These are phyloP conservation scores for Cancer borealis DNA, from an alignment of 2,888 invertebrate genomes.

Conservation along the genomic window DNA sequence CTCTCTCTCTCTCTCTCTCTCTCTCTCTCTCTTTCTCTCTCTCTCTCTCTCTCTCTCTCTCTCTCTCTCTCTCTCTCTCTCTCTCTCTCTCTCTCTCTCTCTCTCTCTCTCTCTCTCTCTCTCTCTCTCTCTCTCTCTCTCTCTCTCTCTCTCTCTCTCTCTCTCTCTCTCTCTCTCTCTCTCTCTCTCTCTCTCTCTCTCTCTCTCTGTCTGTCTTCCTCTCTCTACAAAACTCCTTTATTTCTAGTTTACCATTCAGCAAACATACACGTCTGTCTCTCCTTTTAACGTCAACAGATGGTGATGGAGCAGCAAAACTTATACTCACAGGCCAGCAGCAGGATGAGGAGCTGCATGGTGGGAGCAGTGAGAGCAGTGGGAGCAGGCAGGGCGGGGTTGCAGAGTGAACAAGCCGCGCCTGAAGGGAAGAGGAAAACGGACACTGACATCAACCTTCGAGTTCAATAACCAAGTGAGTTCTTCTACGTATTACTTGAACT, in stretches of 20 bases:
- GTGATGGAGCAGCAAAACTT: neutral
- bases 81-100: too few species aligned
- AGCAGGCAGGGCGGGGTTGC: neutral
- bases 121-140: neutral
- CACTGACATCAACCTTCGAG: neutral
- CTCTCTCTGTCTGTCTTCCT: neutral
- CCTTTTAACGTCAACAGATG: neutral
- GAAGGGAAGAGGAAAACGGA: neutral
- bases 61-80: neutral
- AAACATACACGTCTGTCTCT: neutral
- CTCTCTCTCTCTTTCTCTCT: constrained; percentile 3
- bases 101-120: too few species aligned
- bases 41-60: constrained; percentile 14
- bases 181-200: constrained; percentile 20
- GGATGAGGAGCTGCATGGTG: neutral
- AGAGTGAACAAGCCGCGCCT: neutral
- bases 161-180: constrained; percentile 14
- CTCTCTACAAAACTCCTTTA: neutral
- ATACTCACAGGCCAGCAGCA: constrained; percentile 23
- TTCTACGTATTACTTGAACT: neutral
- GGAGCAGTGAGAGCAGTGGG: neutral
- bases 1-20: neutral
- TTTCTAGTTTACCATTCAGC: neutral
- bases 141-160: constrained; percentile 11
- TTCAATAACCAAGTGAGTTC: neutral